These are phyloP conservation scores for Himalopsyche japonica DNA, from an alignment of 2,888 invertebrate genomes.

Conservation along the genomic window DNA sequence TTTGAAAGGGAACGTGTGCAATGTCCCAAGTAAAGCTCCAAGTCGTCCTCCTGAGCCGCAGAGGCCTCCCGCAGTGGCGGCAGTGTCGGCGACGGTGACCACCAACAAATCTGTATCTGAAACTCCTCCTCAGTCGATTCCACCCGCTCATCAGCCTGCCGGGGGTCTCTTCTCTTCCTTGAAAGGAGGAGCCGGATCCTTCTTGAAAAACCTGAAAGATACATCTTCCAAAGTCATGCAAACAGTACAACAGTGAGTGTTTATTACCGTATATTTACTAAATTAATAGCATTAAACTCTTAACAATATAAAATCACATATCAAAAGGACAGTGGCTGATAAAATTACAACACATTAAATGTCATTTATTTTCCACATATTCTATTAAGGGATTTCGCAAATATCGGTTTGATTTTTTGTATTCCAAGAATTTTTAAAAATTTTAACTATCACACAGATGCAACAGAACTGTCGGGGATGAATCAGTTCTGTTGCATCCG, in stretches of 20 bases:
- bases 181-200: constrained; percentile 89
- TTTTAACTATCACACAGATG: no score
- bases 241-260: constrained; percentile 84
- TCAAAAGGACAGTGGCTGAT: no score
- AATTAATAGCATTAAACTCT: no score
- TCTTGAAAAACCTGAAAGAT: constrained; percentile 92
- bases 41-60: constrained; percentile 46
- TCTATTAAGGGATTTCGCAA: no score
- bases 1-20: constrained; percentile 1
- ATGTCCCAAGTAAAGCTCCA: constrained; percentile 38
- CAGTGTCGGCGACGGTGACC: constrained; percentile 44
- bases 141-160: constrained; percentile 45
- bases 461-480: no score
- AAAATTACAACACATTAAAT: no score
- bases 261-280: no score
- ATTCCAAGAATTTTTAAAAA: no score
- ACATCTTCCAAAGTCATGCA: constrained; percentile 97
- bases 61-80: constrained; percentile 44
- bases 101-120: constrained; percentile 44
- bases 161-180: constrained; percentile 82
- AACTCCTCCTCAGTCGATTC: constrained; percentile 21
- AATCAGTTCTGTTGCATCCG: no score
- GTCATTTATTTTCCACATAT: no score
- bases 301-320: no score
- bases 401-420: no score